phyloP scores from a whole-genome alignment of 2,888 invertebrate genomes.

The Marronus borbonicus region DNA sequence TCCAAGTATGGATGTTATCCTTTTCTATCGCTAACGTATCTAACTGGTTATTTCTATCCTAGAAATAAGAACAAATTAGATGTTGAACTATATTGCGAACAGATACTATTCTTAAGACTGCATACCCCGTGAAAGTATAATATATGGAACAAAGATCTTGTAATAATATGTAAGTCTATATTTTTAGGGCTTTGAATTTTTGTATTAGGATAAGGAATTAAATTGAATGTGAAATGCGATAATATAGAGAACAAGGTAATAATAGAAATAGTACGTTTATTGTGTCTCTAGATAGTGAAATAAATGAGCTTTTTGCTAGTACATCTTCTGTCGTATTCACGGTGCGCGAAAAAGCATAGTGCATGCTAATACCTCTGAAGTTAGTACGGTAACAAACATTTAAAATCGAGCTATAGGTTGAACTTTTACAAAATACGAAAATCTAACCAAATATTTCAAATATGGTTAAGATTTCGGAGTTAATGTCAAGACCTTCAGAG shows the following conservation, averaged over 20 bases:
- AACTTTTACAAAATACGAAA: too few species aligned
- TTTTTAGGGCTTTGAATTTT: slow-evolving; percentile 22
- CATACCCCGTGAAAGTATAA: slow-evolving; percentile 10
- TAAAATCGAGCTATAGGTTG: too few species aligned
- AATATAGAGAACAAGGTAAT: slow-evolving; percentile 5
- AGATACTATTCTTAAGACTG: slow-evolving; percentile 34
- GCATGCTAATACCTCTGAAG: too few species aligned
- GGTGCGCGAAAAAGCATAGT: too few species aligned
- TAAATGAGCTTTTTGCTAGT: too few species aligned
- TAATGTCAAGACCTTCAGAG: too few species aligned
- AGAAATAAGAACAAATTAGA: slow-evolving; percentile 8
- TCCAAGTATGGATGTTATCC: not conserved
- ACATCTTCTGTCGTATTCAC: too few species aligned
- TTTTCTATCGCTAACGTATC: not conserved
- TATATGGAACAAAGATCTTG: slow-evolving; percentile 15
- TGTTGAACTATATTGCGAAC: slow-evolving; percentile 18
- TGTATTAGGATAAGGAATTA: not conserved
- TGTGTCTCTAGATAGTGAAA: too few species aligned
- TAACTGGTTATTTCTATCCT: not conserved
- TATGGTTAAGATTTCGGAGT: too few species aligned
- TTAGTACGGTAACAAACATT: too few species aligned
- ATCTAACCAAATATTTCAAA: too few species aligned
- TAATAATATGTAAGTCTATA: slow-evolving; percentile 32
- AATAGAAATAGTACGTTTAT: not conserved
- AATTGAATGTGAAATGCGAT: slow-evolving; percentile 1